Evolutionary conservation across 2,888 invertebrate species (phyloP).

Genomic region (Odontocolon sp.): DNA sequence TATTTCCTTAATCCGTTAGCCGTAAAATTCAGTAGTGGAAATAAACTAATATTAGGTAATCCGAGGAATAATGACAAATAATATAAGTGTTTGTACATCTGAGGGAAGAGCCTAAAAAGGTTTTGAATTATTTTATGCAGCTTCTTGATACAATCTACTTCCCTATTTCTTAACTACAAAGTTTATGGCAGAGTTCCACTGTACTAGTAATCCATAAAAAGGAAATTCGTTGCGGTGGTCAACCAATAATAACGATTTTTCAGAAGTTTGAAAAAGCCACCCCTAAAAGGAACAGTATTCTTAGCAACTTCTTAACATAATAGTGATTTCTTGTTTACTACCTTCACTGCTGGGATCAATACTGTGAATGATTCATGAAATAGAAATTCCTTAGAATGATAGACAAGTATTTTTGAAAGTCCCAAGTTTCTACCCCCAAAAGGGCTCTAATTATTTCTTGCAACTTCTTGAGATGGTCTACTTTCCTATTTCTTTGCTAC

Average conservation of each 20-base stretch:
- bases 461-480: constrained; percentile 45
- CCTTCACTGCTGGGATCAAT: neutral
- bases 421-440: neutral
- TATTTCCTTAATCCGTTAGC: too few relatives aligned
- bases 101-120: neutral
- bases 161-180: constrained; percentile 64
- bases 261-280: neutral
- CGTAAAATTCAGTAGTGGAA: too few relatives aligned
- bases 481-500: constrained; percentile 45
- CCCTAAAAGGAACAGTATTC: constrained; percentile 2
- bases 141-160: constrained; percentile 47
- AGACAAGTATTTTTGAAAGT: neutral
- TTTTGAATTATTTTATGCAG: neutral
- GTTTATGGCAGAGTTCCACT: neutral
- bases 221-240: neutral
- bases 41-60: too few relatives aligned
- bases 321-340: constrained; percentile 7
- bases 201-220: neutral
- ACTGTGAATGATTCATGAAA: neutral
- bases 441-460: neutral
- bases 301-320: constrained; percentile 18
- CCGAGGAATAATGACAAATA: too few relatives aligned
- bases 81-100: too few relatives aligned
- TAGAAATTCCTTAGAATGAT: neutral
- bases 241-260: neutral